Percentiles rank a stretch among this genome's conserved stretches.
Conservation (phyloP, 2,888 invertebrate species). For the Tenthredo mesomela region DNA sequence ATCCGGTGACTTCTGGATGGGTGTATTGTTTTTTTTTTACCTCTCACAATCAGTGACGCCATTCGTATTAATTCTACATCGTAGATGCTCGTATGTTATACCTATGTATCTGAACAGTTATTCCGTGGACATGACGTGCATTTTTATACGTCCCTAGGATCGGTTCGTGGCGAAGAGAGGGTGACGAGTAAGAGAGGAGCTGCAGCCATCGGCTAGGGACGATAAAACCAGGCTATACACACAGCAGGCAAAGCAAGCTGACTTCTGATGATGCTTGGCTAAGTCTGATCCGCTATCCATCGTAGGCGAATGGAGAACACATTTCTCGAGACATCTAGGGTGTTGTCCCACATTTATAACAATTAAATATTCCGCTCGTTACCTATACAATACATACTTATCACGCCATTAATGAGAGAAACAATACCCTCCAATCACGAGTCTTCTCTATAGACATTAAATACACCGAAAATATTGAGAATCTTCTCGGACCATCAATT, state of each 20-base stretch:
- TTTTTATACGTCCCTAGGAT: conserved; percentile 60
- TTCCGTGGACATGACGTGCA: conserved; percentile 61
- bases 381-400: neutral
- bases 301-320: conserved; percentile 51
- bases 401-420: conserved; percentile 36
- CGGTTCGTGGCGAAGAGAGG: conserved; percentile 38
- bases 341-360: conserved; percentile 54
- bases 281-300: conserved; percentile 51
- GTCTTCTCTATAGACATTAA: neutral
- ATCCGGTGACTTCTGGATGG: neutral
- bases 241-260: neutral
- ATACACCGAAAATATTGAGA: neutral
- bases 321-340: conserved; percentile 55
- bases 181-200: conserved; percentile 38
- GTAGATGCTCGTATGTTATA: conserved; percentile 45
- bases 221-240: conserved; percentile 37
- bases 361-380: conserved; percentile 54
- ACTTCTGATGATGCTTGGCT: conserved; percentile 33
- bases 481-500: neutral
- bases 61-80: conserved; percentile 45
- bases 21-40: conserved; percentile 7
- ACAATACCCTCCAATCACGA: conserved; percentile 20
- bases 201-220: conserved; percentile 35
- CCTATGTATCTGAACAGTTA: conserved; percentile 59
- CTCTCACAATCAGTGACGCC: conserved; percentile 26